Evolutionary conservation across 2,888 invertebrate genomes (phyloP).

Genomic region (Geophilus truncorum): DNA sequence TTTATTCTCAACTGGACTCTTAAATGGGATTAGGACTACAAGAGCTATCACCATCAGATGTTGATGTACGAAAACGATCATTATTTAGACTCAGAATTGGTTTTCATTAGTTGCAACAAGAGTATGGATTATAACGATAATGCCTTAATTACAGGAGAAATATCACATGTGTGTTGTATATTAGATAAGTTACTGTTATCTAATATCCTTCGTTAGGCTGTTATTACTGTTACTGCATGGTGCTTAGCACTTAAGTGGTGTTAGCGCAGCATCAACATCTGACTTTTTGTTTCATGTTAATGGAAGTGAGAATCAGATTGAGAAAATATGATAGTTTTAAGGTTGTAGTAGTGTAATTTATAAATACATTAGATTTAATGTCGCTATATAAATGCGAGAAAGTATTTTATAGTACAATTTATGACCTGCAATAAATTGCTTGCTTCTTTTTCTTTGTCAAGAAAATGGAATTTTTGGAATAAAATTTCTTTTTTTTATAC

Average conservation of each 20-base stretch:
- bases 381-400: constrained; percentile 22
- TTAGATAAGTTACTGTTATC: constrained; percentile 22
- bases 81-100: neutral
- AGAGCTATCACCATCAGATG: neutral
- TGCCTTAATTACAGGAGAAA: neutral
- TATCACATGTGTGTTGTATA: neutral
- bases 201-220: neutral
- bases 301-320: constrained; percentile 16
- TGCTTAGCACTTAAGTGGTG: constrained; percentile 13
- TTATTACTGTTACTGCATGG: neutral
- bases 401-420: constrained; percentile 1
- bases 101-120: neutral
- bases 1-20: neutral
- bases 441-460: neutral
- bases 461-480: neutral
- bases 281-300: constrained; percentile 8
- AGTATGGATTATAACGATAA: neutral
- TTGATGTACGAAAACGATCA: neutral
- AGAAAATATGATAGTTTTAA: constrained; percentile 9
- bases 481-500: neutral
- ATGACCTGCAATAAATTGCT: neutral
- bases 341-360: neutral
- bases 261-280: neutral
- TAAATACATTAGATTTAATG: constrained; percentile 21
- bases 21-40: neutral